phyloP scores from a whole-genome alignment of 2,797 vertebrate species.

The Pogoniulus pusillus region DNA sequence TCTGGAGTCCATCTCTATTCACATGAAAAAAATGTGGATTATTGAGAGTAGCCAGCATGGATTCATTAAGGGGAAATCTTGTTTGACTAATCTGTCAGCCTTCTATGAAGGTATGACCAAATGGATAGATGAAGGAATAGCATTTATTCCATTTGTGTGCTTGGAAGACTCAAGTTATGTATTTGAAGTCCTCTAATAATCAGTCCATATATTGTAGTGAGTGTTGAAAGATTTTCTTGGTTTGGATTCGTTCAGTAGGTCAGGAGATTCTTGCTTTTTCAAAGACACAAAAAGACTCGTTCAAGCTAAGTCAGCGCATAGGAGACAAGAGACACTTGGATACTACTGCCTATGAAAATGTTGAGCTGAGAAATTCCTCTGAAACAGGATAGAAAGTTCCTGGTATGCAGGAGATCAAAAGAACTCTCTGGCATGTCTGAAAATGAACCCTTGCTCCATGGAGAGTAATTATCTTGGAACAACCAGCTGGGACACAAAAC shows the following conservation, averaged over 20 bases:
- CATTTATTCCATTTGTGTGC: background rate
- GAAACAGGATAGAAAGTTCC: conserved; percentile 1
- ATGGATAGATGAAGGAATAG: too few species aligned
- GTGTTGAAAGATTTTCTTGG: background rate
- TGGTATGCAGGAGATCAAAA: conserved; percentile 35
- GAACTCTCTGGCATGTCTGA: conserved; percentile 26
- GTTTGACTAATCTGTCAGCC: too few species aligned
- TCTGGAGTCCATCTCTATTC: too few species aligned
- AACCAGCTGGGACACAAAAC: conserved; percentile 35
- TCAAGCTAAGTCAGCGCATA: background rate
- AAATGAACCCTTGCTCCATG: conserved; percentile 13
- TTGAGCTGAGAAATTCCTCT: conserved; percentile 10
- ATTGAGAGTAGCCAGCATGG: too few species aligned
- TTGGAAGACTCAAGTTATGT: background rate
- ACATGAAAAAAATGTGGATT: too few species aligned
- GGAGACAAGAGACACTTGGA: background rate
- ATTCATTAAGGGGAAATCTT: too few species aligned
- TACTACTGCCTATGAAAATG: background rate
- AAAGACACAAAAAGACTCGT: background rate
- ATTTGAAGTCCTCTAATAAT: background rate
- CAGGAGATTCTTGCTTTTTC: background rate
- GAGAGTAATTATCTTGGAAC: conserved; percentile 55
- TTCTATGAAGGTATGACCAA: too few species aligned
- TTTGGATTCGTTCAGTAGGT: background rate
- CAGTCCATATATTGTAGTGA: background rate